Evolutionary conservation across 2,797 vertebrate genomes (phyloP).

Genomic region (Artibeus jamaicensis): DNA sequence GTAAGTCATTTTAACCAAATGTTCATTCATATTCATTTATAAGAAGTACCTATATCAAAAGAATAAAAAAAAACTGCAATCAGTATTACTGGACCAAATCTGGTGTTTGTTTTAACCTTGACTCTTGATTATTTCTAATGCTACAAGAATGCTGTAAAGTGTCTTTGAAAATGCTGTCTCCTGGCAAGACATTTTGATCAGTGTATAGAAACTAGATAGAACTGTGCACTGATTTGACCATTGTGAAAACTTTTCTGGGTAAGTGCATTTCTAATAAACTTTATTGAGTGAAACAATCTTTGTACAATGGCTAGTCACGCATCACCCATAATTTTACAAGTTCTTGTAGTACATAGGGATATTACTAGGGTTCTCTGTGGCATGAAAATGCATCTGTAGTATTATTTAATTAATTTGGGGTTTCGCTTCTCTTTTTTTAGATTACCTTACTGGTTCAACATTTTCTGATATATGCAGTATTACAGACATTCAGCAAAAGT

Average conservation of each 20-base stretch:
- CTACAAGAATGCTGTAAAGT: constrained; percentile 88
- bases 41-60: constrained; percentile 81
- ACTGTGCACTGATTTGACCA: constrained; percentile 95
- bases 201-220: constrained; percentile 90
- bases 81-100: constrained; percentile 87
- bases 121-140: constrained; percentile 87
- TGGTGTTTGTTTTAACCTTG: constrained; percentile 81
- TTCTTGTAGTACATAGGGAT: constrained; percentile 93
- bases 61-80: constrained; percentile 69
- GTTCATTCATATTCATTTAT: constrained; percentile 78
- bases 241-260: constrained; percentile 95
- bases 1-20: constrained; percentile 76
- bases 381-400: constrained; percentile 98
- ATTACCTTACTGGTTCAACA: constrained; percentile 89
- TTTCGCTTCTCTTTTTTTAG: constrained; percentile 87
- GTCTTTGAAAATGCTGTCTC: constrained; percentile 90
- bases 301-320: constrained; percentile 94
- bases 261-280: constrained; percentile 96
- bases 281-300: constrained; percentile 89
- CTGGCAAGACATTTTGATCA: constrained; percentile 92
- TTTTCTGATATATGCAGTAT: constrained; percentile 94
- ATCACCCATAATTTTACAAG: constrained; percentile 92
- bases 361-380: constrained; percentile 96
- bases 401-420: constrained; percentile 89
- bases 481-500: constrained; percentile 90